These are phyloP conservation scores for Picathartes gymnocephalus DNA, from an alignment of 2,113 vertebrate species.

Conservation along the genomic window DNA sequence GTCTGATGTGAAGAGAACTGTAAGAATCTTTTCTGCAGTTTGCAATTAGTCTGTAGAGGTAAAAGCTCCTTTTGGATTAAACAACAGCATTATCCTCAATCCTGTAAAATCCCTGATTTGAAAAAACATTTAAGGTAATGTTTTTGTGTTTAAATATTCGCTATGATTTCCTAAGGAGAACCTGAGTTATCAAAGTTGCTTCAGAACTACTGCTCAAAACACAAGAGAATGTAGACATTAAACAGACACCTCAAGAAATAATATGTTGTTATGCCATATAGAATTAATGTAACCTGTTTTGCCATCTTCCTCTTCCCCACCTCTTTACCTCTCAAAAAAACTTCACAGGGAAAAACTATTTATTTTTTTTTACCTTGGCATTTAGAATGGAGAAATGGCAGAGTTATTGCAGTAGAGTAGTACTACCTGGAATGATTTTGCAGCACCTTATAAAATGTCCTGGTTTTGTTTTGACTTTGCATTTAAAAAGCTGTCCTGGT, in stretches of 20 bases:
- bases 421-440: not conserved
- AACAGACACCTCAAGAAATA: not conserved
- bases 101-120: not conserved
- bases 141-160: not conserved
- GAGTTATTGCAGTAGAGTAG: not conserved
- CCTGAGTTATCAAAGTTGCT: not conserved
- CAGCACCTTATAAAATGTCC: not conserved
- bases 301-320: not conserved
- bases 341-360: not conserved
- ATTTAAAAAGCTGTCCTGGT: not conserved
- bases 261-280: not conserved
- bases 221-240: not conserved
- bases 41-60: not conserved
- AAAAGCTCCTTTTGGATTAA: not conserved
- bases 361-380: not conserved
- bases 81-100: not conserved
- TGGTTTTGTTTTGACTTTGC: not conserved
- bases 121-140: not conserved
- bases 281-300: not conserved
- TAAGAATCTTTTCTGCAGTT: not conserved
- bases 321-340: not conserved
- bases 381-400: not conserved
- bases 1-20: not conserved
- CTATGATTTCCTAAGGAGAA: not conserved
- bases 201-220: not conserved